These are phyloP conservation scores for Drosophila carrolli DNA, from an alignment of 1,140 invertebrate genomes.

Conservation along the genomic window DNA sequence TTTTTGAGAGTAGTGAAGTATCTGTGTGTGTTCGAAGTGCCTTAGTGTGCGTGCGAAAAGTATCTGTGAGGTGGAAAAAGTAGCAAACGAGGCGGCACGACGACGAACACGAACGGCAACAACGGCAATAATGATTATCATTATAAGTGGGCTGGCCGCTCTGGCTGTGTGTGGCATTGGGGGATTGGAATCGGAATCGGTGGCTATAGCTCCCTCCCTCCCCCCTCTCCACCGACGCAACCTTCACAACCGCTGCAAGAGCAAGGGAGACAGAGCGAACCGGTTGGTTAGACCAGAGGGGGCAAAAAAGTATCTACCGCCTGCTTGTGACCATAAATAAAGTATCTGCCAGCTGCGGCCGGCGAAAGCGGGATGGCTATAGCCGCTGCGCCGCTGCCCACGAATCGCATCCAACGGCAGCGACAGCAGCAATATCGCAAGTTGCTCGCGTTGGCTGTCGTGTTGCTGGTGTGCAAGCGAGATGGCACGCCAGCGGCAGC, in stretches of 20 bases:
- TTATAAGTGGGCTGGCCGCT: conserved; percentile 81
- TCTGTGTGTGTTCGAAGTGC: conserved; percentile 4
- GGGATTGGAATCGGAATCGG: conserved; percentile 6
- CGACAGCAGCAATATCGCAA: conserved; percentile 12
- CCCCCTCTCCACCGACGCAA: background rate
- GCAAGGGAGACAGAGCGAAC: conserved; percentile 57
- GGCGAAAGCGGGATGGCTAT: conserved; percentile 57
- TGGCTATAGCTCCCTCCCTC: conserved; percentile 25
- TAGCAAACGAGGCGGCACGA: conserved; percentile 61
- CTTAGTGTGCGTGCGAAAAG: conserved; percentile 7
- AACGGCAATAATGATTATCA: conserved; percentile 84
- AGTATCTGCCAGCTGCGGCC: conserved; percentile 69
- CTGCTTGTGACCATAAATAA: conserved; percentile 78
- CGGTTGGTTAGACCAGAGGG: conserved; percentile 56
- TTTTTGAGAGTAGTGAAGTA: conserved; percentile 11
- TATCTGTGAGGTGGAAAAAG: conserved; percentile 62
- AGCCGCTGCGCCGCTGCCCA: conserved; percentile 29
- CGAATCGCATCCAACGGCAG: conserved; percentile 63
- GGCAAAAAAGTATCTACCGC: conserved; percentile 43
- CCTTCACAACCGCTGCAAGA: background rate
- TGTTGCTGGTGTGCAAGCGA: conserved; percentile 26
- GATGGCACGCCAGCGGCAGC: conserved; percentile 15
- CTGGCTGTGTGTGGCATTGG: conserved; percentile 42
- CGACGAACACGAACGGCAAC: conserved; percentile 67
- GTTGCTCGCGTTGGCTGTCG: conserved; percentile 52